Percentiles rank a stretch among this genome's conserved stretches.
These are phyloP conservation scores for Drosophila setifemur DNA, from an alignment of 1,140 invertebrate genomes.

Conservation along the genomic window DNA sequence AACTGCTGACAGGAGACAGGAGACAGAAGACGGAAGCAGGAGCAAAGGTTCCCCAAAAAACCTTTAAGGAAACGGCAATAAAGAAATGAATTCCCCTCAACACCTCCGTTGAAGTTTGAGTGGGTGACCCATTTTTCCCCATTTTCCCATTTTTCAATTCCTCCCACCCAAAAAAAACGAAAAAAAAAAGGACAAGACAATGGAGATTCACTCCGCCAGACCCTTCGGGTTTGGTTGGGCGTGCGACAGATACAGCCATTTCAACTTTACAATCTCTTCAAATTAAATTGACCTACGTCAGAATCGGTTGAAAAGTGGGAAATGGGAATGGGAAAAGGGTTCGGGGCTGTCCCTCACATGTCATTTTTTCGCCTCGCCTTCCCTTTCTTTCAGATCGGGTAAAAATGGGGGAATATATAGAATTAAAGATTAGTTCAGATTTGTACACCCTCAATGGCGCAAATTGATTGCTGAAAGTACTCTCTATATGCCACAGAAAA, in stretches of 20 bases:
- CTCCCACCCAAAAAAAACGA: conserved; percentile 3
- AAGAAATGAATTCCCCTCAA: conserved; percentile 12
- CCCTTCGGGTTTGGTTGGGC: conserved; percentile 9
- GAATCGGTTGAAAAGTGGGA: conserved; percentile 29
- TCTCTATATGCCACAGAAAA: too few species aligned
- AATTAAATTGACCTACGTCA: conserved; percentile 73
- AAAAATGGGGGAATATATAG: neutral
- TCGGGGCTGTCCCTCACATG: conserved; percentile 33
- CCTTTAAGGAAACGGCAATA: neutral
- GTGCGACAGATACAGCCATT: conserved; percentile 52
- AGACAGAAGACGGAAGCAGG: too few species aligned
- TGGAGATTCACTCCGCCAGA: neutral
- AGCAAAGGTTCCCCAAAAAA: conserved; percentile 35
- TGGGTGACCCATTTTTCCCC: neutral
- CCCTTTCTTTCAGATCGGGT: neutral
- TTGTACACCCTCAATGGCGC: neutral
- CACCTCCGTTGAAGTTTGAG: conserved; percentile 12
- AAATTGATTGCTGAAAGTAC: conserved; percentile 24
- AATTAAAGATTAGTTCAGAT: conserved; percentile 29
- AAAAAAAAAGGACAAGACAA: conserved; percentile 33
- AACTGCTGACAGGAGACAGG: conserved; percentile 56
- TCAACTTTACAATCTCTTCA: conserved; percentile 66
- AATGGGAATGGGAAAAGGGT: neutral
- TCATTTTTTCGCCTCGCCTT: conserved; percentile 17
- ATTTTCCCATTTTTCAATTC: neutral